Evolutionary conservation across 2,888 invertebrate species (phyloP), one percentile per base, ranked within the genome.

Genomic region (Ennomos fuscantarius): DNA sequence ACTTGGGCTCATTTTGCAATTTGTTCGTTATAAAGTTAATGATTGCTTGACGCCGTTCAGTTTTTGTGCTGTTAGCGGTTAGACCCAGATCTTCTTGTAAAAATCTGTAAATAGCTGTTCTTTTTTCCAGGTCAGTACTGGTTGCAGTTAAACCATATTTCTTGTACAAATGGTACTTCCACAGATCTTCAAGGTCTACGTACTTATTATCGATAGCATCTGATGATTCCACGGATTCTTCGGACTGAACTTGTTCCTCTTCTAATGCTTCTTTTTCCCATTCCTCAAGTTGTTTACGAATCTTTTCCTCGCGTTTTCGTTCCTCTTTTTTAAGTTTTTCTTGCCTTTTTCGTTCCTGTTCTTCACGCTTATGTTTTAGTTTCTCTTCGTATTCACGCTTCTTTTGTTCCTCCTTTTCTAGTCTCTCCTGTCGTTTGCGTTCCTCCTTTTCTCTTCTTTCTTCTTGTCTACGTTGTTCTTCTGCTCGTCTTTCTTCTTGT

Each of bases 181-280:
- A 91, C 45, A 91, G 69, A 46, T 89, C 86, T 69, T 87, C 86
- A n/a, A 91, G 65, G 45, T 90, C 88, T n/a, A 85, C 60, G 2
- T 42, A n/a, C 0, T 51, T 41, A 9, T 78, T 71, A 46, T 78
- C 76, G 55, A 78, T 69, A 60, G 74, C 74, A 55, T 84, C 83
- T 1, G 50, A 55, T 32, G 79, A 78, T 57, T 84, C 83, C 9
- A 65, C 55, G 2, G 79, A 79, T 51, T 76, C 76, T 36, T 69
- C 64, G 11, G 76, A 59, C 8, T 24, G 24, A 6, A 48, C 45
- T 35, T 65, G 34, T 61, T 62, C 70, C 24, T 67, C 63, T 59
- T 74, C 64, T 2, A 73, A 24, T 0, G 75, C 73, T 58, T 83
- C 74, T 59, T 86, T 72, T 65, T 76, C 71, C 55, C 84, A 51